Evolutionary conservation across 2,888 invertebrate genomes (phyloP), one percentile per base, ranked within the genome.

Genomic region (Tridacna gigas): DNA sequence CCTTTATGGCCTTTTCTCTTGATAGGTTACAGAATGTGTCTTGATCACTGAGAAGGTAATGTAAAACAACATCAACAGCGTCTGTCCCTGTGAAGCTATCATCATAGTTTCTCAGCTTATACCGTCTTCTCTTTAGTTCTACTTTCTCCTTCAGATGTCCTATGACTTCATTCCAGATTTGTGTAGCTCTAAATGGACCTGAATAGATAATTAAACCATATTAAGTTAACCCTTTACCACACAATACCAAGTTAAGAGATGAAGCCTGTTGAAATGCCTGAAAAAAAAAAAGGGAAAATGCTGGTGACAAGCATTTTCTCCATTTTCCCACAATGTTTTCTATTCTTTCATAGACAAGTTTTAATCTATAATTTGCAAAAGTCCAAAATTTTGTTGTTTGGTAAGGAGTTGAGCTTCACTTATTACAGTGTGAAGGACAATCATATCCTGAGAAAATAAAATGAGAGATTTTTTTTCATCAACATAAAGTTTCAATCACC

Each of bases 111-210:
- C 90, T 88, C 90, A 94, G 91, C 83, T 92, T 92, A 74, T 91
- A 88, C 5, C 93, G 89, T 0, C 93, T 88, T 26, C 91, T 86
- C 80, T 93, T 94, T 75, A 93, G 83, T 77, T 93, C 93, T 0
- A 94, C 94, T 65, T 90, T 90, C 7, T 87, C 82, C 82, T 92
- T 92, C 76, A 94, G 81, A 80, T 93, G 91, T 7, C 85, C 89
- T 26, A 94, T 92, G n/a, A 94, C 90, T 74, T 93, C 92, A 88
- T 94, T 93, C 94, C 94, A 94, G 45, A 94, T 92, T 87, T 93
- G 92, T 51, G 94, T 94, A 9, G 94, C 94, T 75, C 90, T 83
- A 80, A 93, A 93, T 48, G 93, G 93, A 73, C 92, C 93, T 93
- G 51, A 25, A 81, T 79, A 18, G 51, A 11, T 37, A 37, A 37